These are phyloP conservation scores for Sylvicapra grimmia DNA, from an alignment of 2,113 vertebrate genomes.

Conservation along the genomic window DNA sequence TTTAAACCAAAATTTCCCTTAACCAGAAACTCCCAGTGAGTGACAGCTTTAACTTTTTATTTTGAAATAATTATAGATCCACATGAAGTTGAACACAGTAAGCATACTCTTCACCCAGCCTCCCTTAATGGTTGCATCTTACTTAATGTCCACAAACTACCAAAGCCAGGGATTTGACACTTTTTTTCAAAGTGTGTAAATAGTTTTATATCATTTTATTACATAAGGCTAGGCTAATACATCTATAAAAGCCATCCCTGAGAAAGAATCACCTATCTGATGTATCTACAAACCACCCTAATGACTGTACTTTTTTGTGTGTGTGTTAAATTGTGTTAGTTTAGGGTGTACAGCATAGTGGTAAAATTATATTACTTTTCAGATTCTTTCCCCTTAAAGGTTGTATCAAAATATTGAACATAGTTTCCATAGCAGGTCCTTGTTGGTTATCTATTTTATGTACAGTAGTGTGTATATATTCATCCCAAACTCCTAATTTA, in stretches of 20 bases:
- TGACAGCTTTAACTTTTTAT: background rate
- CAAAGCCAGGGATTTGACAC: background rate
- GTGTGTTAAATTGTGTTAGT: background rate
- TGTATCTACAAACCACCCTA: background rate
- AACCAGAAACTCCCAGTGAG: background rate
- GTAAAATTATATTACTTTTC: background rate
- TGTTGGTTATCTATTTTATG: background rate
- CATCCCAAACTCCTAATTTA: background rate
- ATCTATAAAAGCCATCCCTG: background rate
- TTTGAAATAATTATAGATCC: background rate
- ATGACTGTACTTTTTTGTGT: background rate
- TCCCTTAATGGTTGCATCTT: background rate
- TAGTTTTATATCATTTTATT: background rate
- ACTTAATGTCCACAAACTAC: background rate
- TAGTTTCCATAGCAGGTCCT: background rate
- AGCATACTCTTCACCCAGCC: background rate
- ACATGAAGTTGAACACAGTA: background rate
- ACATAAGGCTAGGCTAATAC: background rate
- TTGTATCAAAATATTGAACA: background rate
- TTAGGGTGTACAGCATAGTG: background rate
- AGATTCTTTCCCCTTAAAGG: background rate
- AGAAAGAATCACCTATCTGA: background rate
- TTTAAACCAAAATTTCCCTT: background rate
- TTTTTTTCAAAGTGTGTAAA: background rate
- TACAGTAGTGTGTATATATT: background rate